Evolutionary conservation across 2,888 invertebrate species (phyloP).

Genomic region (Netelia melanura): DNA sequence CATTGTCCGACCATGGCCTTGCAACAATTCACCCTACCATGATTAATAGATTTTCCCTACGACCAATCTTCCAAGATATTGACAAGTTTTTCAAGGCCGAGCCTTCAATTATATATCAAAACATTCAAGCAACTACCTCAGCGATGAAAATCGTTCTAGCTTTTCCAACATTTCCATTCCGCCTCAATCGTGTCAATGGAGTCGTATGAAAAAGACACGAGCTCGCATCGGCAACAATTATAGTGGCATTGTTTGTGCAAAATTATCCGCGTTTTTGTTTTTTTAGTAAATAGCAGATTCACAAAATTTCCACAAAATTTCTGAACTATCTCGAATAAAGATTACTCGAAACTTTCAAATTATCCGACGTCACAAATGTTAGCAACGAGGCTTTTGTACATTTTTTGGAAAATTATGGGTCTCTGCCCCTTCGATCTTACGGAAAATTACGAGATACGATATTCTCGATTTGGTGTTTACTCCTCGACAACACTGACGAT

Average conservation of each 20-base stretch:
- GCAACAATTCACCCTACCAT: neutral
- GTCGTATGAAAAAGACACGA: neutral
- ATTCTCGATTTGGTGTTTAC: constrained; percentile 29
- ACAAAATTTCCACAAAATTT: neutral
- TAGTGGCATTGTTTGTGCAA: neutral
- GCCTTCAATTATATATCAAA: neutral
- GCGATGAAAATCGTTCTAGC: neutral
- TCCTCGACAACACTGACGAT: constrained; percentile 34
- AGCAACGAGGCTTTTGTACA: constrained; percentile 21
- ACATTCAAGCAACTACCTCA: neutral
- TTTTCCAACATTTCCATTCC: neutral
- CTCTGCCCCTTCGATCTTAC: constrained; percentile 45
- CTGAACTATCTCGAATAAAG: too few relatives aligned
- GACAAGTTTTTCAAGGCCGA: neutral
- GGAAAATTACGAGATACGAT: constrained; percentile 24
- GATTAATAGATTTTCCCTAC: neutral
- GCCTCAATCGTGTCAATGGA: constrained; percentile 14
- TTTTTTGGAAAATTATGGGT: constrained; percentile 55
- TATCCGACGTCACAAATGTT: constrained; percentile 9
- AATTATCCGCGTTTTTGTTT: neutral
- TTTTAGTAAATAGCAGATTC: neutral
- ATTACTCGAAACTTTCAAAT: neutral
- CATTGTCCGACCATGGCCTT: neutral
- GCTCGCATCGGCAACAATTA: neutral
- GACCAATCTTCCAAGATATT: too few relatives aligned